phyloP scores from a whole-genome alignment of 2,113 vertebrate genomes.

The Barbus barbus region DNA sequence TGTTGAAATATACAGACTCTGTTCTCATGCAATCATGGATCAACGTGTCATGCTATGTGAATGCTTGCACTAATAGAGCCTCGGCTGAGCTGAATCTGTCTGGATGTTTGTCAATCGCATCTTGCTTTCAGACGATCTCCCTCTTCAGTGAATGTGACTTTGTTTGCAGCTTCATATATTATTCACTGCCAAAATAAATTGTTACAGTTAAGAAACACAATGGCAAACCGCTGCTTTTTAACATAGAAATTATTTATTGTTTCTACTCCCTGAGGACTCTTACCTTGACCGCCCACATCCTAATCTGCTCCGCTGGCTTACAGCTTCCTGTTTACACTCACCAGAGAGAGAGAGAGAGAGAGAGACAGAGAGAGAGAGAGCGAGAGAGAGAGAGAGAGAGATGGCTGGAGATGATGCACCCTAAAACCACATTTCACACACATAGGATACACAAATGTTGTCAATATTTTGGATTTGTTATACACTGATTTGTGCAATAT shows the following conservation, averaged over 20 bases:
- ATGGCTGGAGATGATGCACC: not conserved
- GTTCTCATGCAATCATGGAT: not conserved
- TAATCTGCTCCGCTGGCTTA: too few relatives aligned
- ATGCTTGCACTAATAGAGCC: constrained; percentile 66
- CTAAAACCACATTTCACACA: not conserved
- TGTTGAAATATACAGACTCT: constrained; percentile 9
- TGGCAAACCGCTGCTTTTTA: constrained; percentile 82
- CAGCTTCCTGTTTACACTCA: too few relatives aligned
- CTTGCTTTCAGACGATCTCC: constrained; percentile 78
- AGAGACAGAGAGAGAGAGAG: not conserved
- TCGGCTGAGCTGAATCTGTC: constrained; percentile 73
- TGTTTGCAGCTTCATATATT: constrained; percentile 80
- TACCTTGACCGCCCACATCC: constrained; percentile 77
- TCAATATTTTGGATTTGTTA: too few relatives aligned
- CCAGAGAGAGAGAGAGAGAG: not conserved
- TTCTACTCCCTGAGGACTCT: constrained; percentile 71
- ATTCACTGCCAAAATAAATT: constrained; percentile 84
- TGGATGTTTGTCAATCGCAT: constrained; percentile 79
- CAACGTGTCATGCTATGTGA: constrained; percentile 50
- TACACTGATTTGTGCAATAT: too few relatives aligned
- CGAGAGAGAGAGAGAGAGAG: not conserved
- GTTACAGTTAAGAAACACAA: constrained; percentile 78
- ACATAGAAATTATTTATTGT: constrained; percentile 84
- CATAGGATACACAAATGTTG: not conserved
- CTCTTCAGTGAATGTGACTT: constrained; percentile 72